Evolutionary conservation across 30 jellyfish, hydroid and myxozoan genomes (phyloP), one percentile per base, ranked within the genome.

Genomic region (Mastigias papua): DNA sequence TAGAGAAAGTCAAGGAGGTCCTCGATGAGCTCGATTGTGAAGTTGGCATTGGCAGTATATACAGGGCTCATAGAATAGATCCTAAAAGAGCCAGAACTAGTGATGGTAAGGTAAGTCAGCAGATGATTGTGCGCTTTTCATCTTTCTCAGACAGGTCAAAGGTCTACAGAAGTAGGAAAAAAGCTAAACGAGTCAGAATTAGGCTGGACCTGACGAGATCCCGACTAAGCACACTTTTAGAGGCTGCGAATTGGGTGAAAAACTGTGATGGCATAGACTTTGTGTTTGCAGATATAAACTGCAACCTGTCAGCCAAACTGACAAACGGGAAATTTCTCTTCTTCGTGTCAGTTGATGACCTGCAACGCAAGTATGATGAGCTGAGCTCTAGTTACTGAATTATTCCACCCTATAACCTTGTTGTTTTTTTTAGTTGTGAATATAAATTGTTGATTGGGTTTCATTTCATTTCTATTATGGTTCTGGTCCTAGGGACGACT

Each of bases 41-140:
- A 7, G 67, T 78, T 8, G 80, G 68, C n/a, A 78, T 60, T 32
- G 68, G 57, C 63, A 7, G 34, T 27, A 28, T 78, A 15, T 81
- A 78, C 67, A 60, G 80, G 65, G 89, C 89, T 34, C 89, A 78
- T 58, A 60, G 89, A 78, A 54, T 78, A 26, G 80, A 82, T 29
- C 89, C 54, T 58, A 13, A 35, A n/a, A 60, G 4, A 65, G 48
- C 3, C 11, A 51, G 46, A 20, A 31, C 37, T 15, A 82, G n/a
- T 27, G 65, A 34, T 31, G 81, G 89, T 8, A 33, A 28, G 30
- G 23, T 34, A 34, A 16, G 29, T 5, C 89, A 78, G 67, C 89
- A 78, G 63, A 57, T 78, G 19, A 78, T 78, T 32, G 89, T 58
- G 34, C 28, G 67, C 5, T 78, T 78, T 42, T 29, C 80, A 32